Base-by-base conservation (phyloP, 2,113 vertebrate genomes). In the Pseudonaja textilis region DNA sequence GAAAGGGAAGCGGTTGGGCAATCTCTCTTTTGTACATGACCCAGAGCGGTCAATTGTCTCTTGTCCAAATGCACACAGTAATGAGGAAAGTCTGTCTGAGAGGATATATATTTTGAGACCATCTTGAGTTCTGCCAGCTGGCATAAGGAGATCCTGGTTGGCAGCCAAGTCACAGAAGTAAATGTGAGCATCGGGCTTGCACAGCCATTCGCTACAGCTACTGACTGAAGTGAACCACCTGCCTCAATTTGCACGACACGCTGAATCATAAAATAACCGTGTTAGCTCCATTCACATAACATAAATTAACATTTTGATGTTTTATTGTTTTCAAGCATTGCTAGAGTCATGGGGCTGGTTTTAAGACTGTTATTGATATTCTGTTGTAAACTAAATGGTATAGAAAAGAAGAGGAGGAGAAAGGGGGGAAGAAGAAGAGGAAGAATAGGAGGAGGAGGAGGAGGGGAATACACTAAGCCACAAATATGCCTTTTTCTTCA, bases 361-460 rank as follows among this genome's bases (percentile, higher is more conserved):
- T 39, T 74, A 74, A 74, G n/a, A 74, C 14, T 34, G 14, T 34
- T 64, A 11, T 14, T 64, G 61, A 14, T 64, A 64, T 14, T 64
- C 26, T 74, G n/a, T 39, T 20, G n/a, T 74, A 74, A 39, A 74
- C n/a, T 74, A 16, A 74, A 34, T 8, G 16, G 6, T 20, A 74
- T 34, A 74, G 69, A 20, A 39, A 29, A 12, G 10, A n/a, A n/a
- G 11, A n/a, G 26, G 26, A 14, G 10, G 26, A 29, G 25, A 9
- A 26, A 26, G 25, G 10, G 26, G 9, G 10, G 9, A 26, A 29
- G 26, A 26, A 11, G 34, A 8, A 16, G 29, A n/a, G 12, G 29
- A 16, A 1, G 29, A 2, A 1, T 11, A 22, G 18, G 11, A 11
- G 3, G 7, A 2, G 5, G 5, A 5, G 10, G 29, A 2, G 11